phyloP scores from a whole-genome alignment of 2,888 invertebrate species.

The Balanococcus diminutus region DNA sequence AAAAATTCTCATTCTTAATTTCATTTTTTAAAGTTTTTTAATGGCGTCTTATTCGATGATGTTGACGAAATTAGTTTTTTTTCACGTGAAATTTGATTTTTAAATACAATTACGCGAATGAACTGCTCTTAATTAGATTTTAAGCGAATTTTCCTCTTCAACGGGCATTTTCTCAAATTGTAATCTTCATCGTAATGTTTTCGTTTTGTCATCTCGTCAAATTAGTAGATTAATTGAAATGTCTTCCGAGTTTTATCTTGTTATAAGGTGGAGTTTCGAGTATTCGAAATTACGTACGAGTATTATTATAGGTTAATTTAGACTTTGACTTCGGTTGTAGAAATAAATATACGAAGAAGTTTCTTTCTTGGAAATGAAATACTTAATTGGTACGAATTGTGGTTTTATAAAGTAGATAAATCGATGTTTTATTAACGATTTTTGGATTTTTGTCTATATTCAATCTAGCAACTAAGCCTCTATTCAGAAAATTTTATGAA shows the following conservation, averaged over 20 bases:
- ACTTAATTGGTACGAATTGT: too few relatives aligned
- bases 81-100: background rate
- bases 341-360: too few relatives aligned
- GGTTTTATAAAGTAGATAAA: too few relatives aligned
- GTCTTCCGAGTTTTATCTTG: background rate
- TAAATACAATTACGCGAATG: background rate
- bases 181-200: background rate
- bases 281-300: background rate
- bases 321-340: background rate
- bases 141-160: background rate
- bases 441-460: too few relatives aligned
- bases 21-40: background rate
- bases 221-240: constrained; percentile 4
- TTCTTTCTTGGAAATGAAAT: too few relatives aligned
- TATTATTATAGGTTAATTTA: background rate
- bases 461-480: too few relatives aligned
- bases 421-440: too few relatives aligned
- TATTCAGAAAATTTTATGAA: too few relatives aligned
- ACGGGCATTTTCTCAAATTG: background rate
- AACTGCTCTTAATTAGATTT: background rate
- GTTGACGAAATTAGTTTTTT: background rate
- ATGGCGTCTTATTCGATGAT: background rate
- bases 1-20: too few relatives aligned
- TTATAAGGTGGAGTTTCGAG: background rate
- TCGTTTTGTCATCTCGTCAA: background rate